Base-by-base conservation (phyloP, 2,113 vertebrate species). In the Naja naja region DNA sequence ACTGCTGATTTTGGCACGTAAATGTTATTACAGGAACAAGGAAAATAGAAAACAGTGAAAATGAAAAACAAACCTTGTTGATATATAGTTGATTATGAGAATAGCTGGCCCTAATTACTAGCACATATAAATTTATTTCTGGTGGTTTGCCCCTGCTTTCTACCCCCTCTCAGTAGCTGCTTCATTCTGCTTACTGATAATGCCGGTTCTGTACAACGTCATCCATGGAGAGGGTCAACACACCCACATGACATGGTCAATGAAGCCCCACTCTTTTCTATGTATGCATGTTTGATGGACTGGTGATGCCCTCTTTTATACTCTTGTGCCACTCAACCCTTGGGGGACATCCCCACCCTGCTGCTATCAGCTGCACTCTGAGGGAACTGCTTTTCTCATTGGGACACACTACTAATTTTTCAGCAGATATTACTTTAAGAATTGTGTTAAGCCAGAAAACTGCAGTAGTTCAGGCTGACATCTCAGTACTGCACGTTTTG, bases 401-500 rank as follows among this genome's bases (percentile, higher is more conserved):
- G 91, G 91, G 87, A 64, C 20, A 47, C 64, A n/a, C 64, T 52
- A 87, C 87, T 85, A 88, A 87, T 94, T 91, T 49, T 81, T 0
- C 34, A 69, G 93, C 94, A 94, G n/a, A 47, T 93, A 58, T 47
- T 54, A 45, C 69, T 94, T 90, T 47, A 90, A 95, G 89, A 90
- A 93, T 60, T 5, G 74, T 1, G 2, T 18, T 85, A 94, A 94
- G 93, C 30, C 92, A 85, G 49, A 43, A 53, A 96, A 69, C 45
- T 30, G 91, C 93, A 93, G 90, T 0, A 92, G 92, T 39, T 93
- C 85, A 94, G 95, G 93, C 95, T 88, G 91, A 43, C 90, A 94
- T 93, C 94, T 93, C 69, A 95, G 90, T 94, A 94, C 23, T 92
- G 90, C 94, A 93, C 93, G 93, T 92, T 88, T 90, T n/a, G n/a